Conservation (phyloP, 2,113 vertebrate species). For the Pavo muticus region DNA sequence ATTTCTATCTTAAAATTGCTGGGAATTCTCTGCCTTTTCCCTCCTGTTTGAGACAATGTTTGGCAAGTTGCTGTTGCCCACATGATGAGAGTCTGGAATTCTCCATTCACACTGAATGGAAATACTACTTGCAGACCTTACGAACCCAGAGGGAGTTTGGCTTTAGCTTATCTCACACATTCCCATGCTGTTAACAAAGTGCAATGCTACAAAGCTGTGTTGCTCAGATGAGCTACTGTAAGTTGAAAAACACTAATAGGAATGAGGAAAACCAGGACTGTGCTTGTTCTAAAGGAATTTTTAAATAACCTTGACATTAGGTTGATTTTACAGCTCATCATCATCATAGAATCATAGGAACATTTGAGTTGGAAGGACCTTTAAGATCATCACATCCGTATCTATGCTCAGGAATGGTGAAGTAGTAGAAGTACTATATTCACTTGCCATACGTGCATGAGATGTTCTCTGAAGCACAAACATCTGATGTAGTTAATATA, state of each 20-base stretch:
- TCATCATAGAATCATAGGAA: too few species aligned
- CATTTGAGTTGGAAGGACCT: too few species aligned
- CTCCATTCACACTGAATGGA: neutral
- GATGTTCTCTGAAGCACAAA: neutral
- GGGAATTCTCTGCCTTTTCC: neutral
- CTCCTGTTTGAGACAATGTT: neutral
- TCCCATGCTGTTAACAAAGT: neutral
- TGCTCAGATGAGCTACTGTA: neutral
- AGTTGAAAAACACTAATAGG: neutral
- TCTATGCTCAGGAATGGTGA: neutral
- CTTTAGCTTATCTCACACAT: neutral
- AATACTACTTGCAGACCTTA: rapidly evolving
- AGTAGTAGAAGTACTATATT: neutral
- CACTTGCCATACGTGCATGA: neutral
- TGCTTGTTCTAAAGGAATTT: neutral
- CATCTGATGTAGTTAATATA: neutral
- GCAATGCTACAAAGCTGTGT: neutral
- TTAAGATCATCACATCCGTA: neutral
- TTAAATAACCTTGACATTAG: neutral
- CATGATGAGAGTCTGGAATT: rapidly evolving
- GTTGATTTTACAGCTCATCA: neutral
- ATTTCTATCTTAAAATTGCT: neutral
- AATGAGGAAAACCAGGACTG: neutral
- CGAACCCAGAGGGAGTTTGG: neutral
- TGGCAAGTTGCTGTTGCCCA: neutral